Evolutionary conservation across 2,113 vertebrate genomes (phyloP), one percentile per base, ranked within the genome.

Genomic region (Burhinus oedicnemus): DNA sequence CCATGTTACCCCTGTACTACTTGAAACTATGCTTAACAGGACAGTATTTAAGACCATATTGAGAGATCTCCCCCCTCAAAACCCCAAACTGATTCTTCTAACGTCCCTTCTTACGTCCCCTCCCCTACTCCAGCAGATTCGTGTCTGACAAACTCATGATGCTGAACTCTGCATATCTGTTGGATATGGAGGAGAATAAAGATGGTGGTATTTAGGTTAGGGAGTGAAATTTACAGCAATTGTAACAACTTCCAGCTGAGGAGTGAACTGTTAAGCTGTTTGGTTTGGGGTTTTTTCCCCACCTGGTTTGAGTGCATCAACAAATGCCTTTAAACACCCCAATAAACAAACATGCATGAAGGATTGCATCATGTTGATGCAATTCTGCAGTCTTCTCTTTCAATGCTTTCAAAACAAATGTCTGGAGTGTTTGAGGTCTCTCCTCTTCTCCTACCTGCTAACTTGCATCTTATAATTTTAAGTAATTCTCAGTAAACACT

Each of bases 21-120:
- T 58, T 80, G 44, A 74, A 90, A 65, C 62, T 77, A 15, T 93
- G 23, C 27, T 91, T 93, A 95, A 74, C 21, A 42, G 62, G 34
- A 83, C 23, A 95, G 25, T 54, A 47, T 90, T 89, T 81, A 49
- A 58, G 52, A 55, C 18, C 27, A 2, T 36, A 36, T 47, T 66
- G 25, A 36, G n/a, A 75, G 7, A 60, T 54, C 2, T 65, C 3
- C 4, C 0, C 13, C 7, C 10, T 15, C 44, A 65, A 91, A 60
- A 0, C 2, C 25, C 11, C 8, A 80, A 38, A 52, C 4, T 26
- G 18, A 82, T 71, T 75, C 34, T 77, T 71, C 40, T 60, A 34
- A 19, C 1, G 3, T 34, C 3, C 25, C 7, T 64, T 60, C 40
- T 84, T 40, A 18, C 1, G 0, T 54, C 12, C 12, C 9, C 8